A percentile compares a stretch with the other conserved stretches of the same genome.
These are phyloP conservation scores for Bombus huntii DNA, from an alignment of 1,140 invertebrate species.

Conservation along the genomic window DNA sequence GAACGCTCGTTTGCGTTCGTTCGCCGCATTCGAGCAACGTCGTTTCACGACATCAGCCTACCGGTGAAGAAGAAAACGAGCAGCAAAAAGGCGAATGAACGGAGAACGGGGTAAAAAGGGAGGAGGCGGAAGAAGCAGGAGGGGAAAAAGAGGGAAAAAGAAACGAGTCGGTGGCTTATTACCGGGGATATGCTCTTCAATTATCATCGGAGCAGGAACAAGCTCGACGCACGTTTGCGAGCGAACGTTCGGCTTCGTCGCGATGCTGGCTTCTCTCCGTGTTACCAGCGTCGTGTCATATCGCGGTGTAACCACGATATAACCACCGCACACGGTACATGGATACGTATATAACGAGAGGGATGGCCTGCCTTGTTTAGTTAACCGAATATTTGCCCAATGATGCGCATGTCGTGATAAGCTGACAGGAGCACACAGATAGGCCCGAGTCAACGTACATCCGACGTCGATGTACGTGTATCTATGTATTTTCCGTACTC, in stretches of 20 bases:
- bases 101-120: conserved; percentile 10
- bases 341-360: conserved; percentile 7
- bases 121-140: neutral
- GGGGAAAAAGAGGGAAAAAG: neutral
- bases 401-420: conserved; percentile 67
- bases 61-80: neutral
- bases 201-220: conserved; percentile 47
- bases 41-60: neutral
- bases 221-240: neutral
- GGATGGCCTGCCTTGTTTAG: conserved; percentile 60
- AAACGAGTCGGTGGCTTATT: conserved; percentile 18
- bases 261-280: neutral
- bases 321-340: conserved; percentile 19
- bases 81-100: neutral
- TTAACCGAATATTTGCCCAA: conserved; percentile 70
- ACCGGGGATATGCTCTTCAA: conserved; percentile 38
- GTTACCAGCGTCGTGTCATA: conserved; percentile 27
- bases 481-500: conserved; percentile 48
- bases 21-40: neutral
- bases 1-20: conserved; percentile 26
- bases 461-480: conserved; percentile 37
- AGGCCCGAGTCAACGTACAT: conserved; percentile 55
- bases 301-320: conserved; percentile 33
- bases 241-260: neutral
- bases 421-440: conserved; percentile 47